Base-by-base conservation (phyloP, 2,888 invertebrate genomes). In the Dryobotodes eremita region DNA sequence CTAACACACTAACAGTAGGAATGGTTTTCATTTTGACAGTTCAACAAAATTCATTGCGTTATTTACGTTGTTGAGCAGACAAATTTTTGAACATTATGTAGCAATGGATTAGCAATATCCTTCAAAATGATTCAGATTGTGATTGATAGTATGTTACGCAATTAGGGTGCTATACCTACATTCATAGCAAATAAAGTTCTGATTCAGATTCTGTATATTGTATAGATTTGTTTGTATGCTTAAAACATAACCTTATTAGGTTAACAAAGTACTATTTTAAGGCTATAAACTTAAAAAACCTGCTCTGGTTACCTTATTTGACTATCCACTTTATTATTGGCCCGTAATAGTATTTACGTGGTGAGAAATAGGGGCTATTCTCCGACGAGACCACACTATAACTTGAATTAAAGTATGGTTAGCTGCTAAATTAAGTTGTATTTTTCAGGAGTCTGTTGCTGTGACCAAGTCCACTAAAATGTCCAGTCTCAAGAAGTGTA, bases 391-490 rank as follows among this genome's bases (percentile, higher is more conserved):
- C 81, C 68, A 61, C 68, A 75, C 79, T 36, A 20, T 82, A 50
- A 68, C 50, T 78, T 78, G 68, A 68, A 83, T 57, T 78, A 83
- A 83, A 83, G 83, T 71, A 83, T 66, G 68, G 84, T 78, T 71
- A 83, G 79, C 71, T 69, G 46, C 64, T 69, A 69, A 71, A 82
- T 82, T 69, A 78, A 72, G 55, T 78, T 69, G 57, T 79, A 71
- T 82, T 83, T 83, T 83, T 83, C 71, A 81, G 62, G 2, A 66
- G 71, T 57, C 31, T 7, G 61, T 75, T n/a, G n/a, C 64, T 50
- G 50, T 15, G 11, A n/a, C 36, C 26, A 50, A 50, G 13, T 46
- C 20, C 36, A 57, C 11, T 64, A 50, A 68, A 68, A 26, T 1
- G 23, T 50, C 11, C 5, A 31, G 17, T 62, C n/a, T 55, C 2